These are phyloP conservation scores for Acinonyx jubatus DNA, from an alignment of 2,113 vertebrate species.

Conservation along the genomic window DNA sequence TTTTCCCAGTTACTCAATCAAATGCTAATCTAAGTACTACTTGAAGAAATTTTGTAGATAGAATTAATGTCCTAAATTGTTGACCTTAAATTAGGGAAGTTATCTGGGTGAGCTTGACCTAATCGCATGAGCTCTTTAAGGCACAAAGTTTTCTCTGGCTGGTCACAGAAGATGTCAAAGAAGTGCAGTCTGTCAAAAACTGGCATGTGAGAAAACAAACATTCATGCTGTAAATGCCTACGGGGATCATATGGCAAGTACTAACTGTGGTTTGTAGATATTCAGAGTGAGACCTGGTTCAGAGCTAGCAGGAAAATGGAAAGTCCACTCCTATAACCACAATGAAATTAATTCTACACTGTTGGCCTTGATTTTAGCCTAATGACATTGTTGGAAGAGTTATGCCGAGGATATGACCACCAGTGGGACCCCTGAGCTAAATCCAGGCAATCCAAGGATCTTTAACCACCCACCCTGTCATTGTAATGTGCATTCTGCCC, in stretches of 20 bases:
- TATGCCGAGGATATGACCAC: not conserved
- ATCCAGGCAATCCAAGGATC: not conserved
- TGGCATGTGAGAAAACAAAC: not conserved
- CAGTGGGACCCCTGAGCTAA: not conserved
- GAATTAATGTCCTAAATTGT: not conserved
- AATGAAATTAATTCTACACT: not conserved
- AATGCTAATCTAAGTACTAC: not conserved
- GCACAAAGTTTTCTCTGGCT: not conserved
- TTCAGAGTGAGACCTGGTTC: not conserved
- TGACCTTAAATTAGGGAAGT: not conserved
- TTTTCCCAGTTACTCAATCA: not conserved
- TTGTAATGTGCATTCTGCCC: not conserved
- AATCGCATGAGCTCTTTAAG: not conserved
- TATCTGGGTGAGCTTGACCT: not conserved
- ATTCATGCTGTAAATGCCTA: not conserved
- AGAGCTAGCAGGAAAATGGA: not conserved
- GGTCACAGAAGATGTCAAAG: not conserved
- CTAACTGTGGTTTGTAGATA: not conserved
- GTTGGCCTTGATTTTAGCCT: not conserved
- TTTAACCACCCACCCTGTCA: not conserved
- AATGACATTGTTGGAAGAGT: not conserved
- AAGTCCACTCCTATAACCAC: not conserved
- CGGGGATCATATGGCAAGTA: not conserved
- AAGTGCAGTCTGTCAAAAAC: not conserved
- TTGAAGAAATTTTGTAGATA: not conserved